Evolutionary conservation across 2,113 vertebrate species (phyloP).

Genomic region (Passer domesticus): DNA sequence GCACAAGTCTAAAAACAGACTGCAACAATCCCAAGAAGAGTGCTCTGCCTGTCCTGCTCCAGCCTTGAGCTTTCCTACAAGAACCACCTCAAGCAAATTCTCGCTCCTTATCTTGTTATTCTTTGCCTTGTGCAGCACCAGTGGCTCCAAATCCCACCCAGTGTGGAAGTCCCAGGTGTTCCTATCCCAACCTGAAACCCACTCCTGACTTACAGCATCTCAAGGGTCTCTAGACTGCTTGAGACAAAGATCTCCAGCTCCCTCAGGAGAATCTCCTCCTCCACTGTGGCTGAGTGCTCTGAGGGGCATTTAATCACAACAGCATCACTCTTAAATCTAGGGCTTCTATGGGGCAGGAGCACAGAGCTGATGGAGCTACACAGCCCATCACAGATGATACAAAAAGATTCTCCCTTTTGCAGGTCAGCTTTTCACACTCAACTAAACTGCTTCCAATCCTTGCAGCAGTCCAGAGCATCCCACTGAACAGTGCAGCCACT

Average conservation of each 20-base stretch:
- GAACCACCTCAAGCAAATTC: background rate
- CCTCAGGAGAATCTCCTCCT: background rate
- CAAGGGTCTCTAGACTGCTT: background rate
- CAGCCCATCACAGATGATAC: background rate
- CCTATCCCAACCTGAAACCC: background rate
- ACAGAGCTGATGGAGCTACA: background rate
- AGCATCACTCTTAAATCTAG: background rate
- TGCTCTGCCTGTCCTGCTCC: background rate
- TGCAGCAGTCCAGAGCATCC: background rate
- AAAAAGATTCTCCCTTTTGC: fast-evolving
- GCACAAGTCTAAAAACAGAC: background rate
- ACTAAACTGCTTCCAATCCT: background rate
- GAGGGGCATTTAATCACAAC: background rate
- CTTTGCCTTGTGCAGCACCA: background rate
- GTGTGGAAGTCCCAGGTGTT: background rate
- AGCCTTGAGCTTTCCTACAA: background rate
- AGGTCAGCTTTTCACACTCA: background rate
- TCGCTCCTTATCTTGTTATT: background rate
- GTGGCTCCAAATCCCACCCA: background rate
- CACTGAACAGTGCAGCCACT: background rate
- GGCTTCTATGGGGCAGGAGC: background rate
- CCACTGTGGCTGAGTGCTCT: background rate
- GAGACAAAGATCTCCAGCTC: background rate
- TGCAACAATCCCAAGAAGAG: background rate
- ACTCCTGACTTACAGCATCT: background rate